A percentile compares a stretch with the other conserved stretches of the same genome.
Evolutionary conservation across 2,888 invertebrate genomes (phyloP).

Genomic region (Omphaloscelis lunosa): DNA sequence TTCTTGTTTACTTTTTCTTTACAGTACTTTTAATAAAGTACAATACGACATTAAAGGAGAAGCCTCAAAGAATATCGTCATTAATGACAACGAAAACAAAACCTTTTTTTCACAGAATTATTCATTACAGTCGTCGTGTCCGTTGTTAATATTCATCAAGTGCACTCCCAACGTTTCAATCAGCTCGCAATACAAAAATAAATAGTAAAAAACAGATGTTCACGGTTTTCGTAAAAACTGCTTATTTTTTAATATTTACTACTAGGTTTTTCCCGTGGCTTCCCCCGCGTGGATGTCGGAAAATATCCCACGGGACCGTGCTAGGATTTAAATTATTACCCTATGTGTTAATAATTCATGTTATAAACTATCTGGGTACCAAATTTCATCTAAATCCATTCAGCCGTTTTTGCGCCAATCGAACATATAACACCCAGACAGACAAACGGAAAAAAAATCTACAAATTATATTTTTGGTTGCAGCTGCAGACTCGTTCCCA

Average conservation of each 20-base stretch:
- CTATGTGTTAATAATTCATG: no score
- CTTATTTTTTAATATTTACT: neutral
- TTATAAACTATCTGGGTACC: no score
- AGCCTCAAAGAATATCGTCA: neutral
- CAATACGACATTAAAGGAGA: neutral
- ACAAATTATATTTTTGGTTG: no score
- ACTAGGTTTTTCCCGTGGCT: neutral
- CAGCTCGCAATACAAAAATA: neutral
- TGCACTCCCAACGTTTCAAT: conserved; percentile 18
- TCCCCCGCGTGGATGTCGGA: neutral
- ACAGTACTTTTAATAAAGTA: neutral
- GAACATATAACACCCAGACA: no score
- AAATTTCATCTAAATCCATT: no score
- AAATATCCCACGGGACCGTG: no score
- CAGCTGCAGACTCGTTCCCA: no score
- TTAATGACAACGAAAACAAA: neutral
- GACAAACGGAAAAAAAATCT: no score
- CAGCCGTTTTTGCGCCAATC: no score
- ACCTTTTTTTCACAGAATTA: neutral
- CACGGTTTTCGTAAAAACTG: neutral
- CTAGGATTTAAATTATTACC: no score
- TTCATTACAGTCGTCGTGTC: neutral
- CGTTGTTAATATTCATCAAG: conserved; percentile 29
- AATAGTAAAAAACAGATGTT: neutral
- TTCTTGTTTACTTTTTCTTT: neutral